These are phyloP conservation scores for Venturia canescens DNA, from an alignment of 1,140 invertebrate species.

Conservation along the genomic window DNA sequence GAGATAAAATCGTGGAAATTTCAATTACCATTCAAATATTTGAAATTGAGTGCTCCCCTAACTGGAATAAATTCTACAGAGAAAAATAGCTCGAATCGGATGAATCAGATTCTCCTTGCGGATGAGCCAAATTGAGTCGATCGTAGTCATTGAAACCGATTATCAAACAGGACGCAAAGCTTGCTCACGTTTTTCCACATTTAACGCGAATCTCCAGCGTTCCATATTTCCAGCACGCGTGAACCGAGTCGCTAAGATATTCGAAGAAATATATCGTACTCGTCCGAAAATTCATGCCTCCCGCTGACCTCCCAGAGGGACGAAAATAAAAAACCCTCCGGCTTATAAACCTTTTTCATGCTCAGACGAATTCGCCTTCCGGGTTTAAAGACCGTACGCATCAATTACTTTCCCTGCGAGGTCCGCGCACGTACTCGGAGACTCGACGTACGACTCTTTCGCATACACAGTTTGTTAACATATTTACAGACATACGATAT, in stretches of 20 bases:
- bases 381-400: conserved; percentile 42
- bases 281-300: not conserved
- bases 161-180: too few species aligned
- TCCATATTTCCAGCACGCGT: not conserved
- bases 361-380: conserved; percentile 39
- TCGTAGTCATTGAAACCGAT: too few species aligned
- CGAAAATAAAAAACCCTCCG: conserved; percentile 48
- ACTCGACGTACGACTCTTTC: conserved; percentile 3
- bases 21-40: too few species aligned
- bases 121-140: too few species aligned
- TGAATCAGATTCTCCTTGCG: too few species aligned
- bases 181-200: too few species aligned
- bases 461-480: not conserved
- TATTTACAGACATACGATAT: not conserved
- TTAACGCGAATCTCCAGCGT: too few species aligned
- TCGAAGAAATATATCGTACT: not conserved
- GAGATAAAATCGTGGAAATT: too few species aligned
- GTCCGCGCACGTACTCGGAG: conserved; percentile 16
- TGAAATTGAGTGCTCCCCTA: too few species aligned
- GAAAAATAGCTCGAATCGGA: too few species aligned
- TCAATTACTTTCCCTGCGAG: conserved; percentile 40
- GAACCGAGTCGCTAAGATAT: not conserved
- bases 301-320: not conserved
- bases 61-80: too few species aligned
- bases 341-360: conserved; percentile 52